Evolutionary conservation across 2,888 invertebrate genomes (phyloP), one percentile per base, ranked within the genome.

Genomic region (Dynastes tityus): DNA sequence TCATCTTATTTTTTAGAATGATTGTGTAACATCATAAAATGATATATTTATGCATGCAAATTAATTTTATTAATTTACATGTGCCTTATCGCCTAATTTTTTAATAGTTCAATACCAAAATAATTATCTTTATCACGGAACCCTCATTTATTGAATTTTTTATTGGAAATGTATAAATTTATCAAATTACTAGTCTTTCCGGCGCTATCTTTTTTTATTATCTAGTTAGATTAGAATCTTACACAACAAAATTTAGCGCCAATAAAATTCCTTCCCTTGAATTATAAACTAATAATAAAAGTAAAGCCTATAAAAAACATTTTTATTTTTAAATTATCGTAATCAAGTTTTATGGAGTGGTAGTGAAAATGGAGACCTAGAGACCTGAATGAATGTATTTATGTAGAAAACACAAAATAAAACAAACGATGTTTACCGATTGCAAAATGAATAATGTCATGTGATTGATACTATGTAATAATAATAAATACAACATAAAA

Each of bases 241-340:
- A 55, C 22, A 55, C 8, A 55, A 55, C 22, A 55, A 55, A 55
- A 55, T 55, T 55, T 8, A 55, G n/a, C 9, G 45, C n/a, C 55
- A 16, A 55, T 55, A 55, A 16, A 55, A 55, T 55, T 55, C 22
- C 22, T 55, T 22, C 55, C 55, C 55, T 55, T 22, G 16, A 55
- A 55, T 55, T 55, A 45, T 45, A 55, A 55, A 55, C 27, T 45
- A 45, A 55, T 55, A 55, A 55, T 55, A 55, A 55, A 55, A 55
- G 8, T 55, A 55, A 55, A 3, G 16, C 1, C 55, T 16, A 55
- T 55, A 55, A 55, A 45, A 55, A n/a, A 16, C 13, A 8, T 55
- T 55, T 55, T 55, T 55, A 55, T 55, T 16, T 55, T 22, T 2
- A 22, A 3, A 55, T 16, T 55, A 55, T 55, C 55, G 22, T 16